phyloP scores from a whole-genome alignment of 2,113 vertebrate species.

The Atlantisia rogersi region DNA sequence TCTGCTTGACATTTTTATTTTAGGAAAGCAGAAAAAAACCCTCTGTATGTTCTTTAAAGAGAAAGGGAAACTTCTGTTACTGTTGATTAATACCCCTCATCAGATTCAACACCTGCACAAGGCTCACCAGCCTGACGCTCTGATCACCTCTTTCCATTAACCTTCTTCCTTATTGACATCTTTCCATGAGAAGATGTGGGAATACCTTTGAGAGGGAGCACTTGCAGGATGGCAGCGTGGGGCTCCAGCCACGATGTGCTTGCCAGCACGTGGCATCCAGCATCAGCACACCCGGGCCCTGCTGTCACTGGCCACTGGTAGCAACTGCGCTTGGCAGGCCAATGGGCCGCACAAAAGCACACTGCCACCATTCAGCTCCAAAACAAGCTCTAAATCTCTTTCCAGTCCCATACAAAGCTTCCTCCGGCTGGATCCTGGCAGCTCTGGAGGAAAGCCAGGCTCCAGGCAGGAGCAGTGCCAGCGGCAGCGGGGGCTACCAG shows the following conservation, averaged over 20 bases:
- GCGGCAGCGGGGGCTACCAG: not conserved
- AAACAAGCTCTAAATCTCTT: slow-evolving; percentile 54
- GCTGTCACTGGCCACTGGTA: slow-evolving; percentile 14
- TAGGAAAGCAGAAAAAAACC: not conserved
- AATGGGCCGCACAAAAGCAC: not conserved
- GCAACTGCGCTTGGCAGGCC: not conserved
- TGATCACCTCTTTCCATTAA: not conserved
- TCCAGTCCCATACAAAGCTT: slow-evolving; percentile 53
- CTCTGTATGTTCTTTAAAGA: not conserved
- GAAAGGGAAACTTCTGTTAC: not conserved
- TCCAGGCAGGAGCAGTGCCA: not conserved
- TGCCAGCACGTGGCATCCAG: not conserved
- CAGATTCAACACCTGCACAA: not conserved
- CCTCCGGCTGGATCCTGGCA: slow-evolving; percentile 3
- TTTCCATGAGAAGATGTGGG: not conserved
- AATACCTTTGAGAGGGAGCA: not conserved
- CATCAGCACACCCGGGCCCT: not conserved
- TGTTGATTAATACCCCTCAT: not conserved
- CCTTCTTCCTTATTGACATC: not conserved
- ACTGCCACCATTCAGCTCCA: slow-evolving; percentile 62
- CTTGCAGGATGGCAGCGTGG: not conserved
- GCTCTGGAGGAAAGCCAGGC: slow-evolving; percentile 2
- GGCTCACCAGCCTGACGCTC: not conserved
- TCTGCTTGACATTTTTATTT: not conserved
- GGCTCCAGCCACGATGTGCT: not conserved